These are phyloP conservation scores for Plecturocebus donacophilus DNA, from an alignment of 2,113 vertebrate genomes.

Conservation along the genomic window DNA sequence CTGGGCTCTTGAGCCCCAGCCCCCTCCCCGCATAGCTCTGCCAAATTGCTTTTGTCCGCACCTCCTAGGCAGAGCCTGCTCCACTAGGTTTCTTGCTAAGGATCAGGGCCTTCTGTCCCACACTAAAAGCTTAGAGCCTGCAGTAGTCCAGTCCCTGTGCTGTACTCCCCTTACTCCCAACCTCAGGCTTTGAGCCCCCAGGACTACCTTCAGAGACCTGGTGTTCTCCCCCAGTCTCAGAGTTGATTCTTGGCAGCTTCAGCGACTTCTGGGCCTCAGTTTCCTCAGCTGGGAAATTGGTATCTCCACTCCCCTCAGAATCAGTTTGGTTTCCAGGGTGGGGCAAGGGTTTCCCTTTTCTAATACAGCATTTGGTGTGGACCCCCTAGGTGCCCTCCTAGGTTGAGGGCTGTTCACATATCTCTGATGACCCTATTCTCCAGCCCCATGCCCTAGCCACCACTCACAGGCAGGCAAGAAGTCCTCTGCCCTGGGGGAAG, in stretches of 20 bases:
- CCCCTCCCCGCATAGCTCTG: neutral
- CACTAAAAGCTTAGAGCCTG: neutral
- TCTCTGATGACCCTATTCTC: neutral
- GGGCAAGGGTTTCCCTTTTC: neutral
- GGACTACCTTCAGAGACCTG: neutral
- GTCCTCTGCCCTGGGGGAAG: neutral
- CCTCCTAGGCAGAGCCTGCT: conserved; percentile 7
- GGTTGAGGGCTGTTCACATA: neutral
- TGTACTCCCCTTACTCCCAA: neutral
- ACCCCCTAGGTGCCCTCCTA: neutral
- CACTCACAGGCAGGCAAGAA: neutral
- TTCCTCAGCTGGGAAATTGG: neutral
- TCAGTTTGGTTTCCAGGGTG: neutral
- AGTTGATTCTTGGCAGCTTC: conserved; percentile 13
- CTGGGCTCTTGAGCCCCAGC: neutral
- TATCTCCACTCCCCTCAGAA: neutral
- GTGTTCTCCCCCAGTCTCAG: neutral
- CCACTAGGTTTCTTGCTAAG: neutral
- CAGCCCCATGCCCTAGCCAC: neutral
- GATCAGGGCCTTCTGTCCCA: neutral
- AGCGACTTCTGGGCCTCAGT: conserved; percentile 9
- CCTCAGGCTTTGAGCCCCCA: neutral
- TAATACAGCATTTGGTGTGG: neutral
- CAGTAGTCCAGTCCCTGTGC: neutral
- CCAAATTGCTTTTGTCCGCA: conserved; percentile 60